phyloP scores from a whole-genome alignment of 2,113 vertebrate species.

The Pica pica region DNA sequence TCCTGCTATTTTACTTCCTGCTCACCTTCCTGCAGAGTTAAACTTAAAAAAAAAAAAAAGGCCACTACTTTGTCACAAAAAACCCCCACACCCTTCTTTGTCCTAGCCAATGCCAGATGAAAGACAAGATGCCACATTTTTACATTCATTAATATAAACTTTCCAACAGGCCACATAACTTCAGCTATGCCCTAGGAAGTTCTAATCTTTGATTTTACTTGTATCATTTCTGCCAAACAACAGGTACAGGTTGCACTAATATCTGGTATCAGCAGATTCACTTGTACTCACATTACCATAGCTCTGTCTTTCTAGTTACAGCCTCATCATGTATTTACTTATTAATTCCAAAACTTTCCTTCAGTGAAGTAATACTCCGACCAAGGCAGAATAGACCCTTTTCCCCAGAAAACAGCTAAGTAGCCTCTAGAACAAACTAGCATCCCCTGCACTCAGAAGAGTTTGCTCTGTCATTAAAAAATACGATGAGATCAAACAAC shows the following conservation, averaged over 20 bases:
- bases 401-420: not conserved
- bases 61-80: not conserved
- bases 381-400: not conserved
- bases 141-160: not conserved
- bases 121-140: not conserved
- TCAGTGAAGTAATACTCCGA: not conserved
- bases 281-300: not conserved
- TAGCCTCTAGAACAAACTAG: not conserved
- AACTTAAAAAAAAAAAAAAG: not conserved
- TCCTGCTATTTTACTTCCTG: not conserved
- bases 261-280: not conserved
- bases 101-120: not conserved
- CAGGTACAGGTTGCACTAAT: not conserved
- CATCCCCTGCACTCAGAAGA: not conserved
- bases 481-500: not conserved
- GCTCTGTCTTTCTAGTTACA: not conserved
- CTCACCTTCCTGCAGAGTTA: not conserved
- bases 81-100: accelerated
- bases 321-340: not conserved
- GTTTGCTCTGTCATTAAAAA: not conserved
- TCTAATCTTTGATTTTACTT: not conserved
- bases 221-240: not conserved
- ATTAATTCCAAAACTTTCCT: not conserved
- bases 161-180: not conserved
- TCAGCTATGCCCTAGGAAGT: not conserved